Percentiles rank a stretch among this genome's conserved stretches.
Evolutionary conservation across 1,140 invertebrate genomes (phyloP).

Genomic region (Papilio dardanus): DNA sequence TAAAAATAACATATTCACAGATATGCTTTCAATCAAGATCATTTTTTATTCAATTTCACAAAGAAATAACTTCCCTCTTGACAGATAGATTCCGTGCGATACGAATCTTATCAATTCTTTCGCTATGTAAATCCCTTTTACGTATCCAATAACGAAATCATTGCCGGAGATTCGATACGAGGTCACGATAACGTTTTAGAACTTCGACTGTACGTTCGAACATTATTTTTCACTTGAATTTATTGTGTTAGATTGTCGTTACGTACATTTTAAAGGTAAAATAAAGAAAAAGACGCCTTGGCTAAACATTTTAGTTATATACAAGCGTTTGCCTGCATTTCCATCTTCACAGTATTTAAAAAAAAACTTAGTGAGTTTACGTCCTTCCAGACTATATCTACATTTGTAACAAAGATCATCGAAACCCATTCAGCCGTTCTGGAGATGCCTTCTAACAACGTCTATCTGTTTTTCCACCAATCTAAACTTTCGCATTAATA

Average conservation of each 20-base stretch:
- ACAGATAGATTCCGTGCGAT: background rate
- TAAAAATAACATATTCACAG: background rate
- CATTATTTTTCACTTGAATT: constrained; percentile 2
- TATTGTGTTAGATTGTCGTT: background rate
- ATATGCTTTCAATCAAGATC: background rate
- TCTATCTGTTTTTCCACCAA: too few relatives aligned
- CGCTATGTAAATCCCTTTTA: background rate
- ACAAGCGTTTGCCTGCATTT: too few relatives aligned
- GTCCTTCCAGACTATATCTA: too few relatives aligned
- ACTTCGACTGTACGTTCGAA: background rate
- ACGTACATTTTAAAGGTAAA: background rate
- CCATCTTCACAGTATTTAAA: too few relatives aligned
- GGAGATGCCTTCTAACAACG: too few relatives aligned
- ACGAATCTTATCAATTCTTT: constrained; percentile 23
- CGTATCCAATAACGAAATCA: constrained; percentile 18
- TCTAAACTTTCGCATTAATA: too few relatives aligned
- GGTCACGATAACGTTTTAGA: background rate
- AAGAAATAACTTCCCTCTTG: constrained; percentile 6
- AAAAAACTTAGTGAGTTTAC: too few relatives aligned
- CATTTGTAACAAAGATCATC: too few relatives aligned
- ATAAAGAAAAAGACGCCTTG: background rate
- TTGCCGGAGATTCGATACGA: constrained; percentile 15
- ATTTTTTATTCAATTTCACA: constrained; percentile 12
- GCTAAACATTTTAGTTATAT: too few relatives aligned
- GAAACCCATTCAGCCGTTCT: too few relatives aligned